Evolutionary conservation across 2,888 invertebrate species (phyloP), one percentile per base, ranked within the genome.

Genomic region (Disparrhopalites patrizii): DNA sequence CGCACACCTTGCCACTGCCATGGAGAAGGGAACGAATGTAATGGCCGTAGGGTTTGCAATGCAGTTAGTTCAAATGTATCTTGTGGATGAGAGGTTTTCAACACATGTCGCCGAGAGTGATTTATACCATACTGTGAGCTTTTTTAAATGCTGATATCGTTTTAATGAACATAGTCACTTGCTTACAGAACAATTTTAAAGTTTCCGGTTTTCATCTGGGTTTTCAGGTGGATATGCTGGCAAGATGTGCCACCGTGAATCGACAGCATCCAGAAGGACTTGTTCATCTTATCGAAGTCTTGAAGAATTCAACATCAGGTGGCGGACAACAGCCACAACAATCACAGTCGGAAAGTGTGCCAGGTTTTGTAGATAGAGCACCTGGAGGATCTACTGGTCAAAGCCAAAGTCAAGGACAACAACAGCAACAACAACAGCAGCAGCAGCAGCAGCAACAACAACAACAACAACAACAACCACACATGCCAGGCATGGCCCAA

Each of bases 41-140:
- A 84, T 91, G 81, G 92, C 91, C 0, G 88, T 93, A 1, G 86
- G 86, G 5, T 94, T 95, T 78, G 91, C 93, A 15, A 95, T 93
- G 87, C 93, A 94, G 76, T 82, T 97, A 23, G 87, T 95, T 1
- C 93, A 91, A 79, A 82, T 91, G 65, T 90, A 93, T 77, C 83
- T 94, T 25, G 85, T 93, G 54, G 94, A 91, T 75, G 93, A 94
- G 76, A 83, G 92, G 68, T 77, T 75, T 54, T 88, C 86, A 67
- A 84, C 87, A 50, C 85, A 86, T 74, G 86, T 92, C 3, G 86
- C 86, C 51, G 93, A 94, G 77, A 86, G 87, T 27, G 96, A 97
- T 77, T 83, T 97, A 54, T 88, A 85, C 77, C 89, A 91, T 77
- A 93, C 91, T 0, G 89, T 95, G 40, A 95, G 95, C 76, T 85